Evolutionary conservation across 2,797 vertebrate species (phyloP).

Genomic region (Lepidocolaptes lacrymiger): DNA sequence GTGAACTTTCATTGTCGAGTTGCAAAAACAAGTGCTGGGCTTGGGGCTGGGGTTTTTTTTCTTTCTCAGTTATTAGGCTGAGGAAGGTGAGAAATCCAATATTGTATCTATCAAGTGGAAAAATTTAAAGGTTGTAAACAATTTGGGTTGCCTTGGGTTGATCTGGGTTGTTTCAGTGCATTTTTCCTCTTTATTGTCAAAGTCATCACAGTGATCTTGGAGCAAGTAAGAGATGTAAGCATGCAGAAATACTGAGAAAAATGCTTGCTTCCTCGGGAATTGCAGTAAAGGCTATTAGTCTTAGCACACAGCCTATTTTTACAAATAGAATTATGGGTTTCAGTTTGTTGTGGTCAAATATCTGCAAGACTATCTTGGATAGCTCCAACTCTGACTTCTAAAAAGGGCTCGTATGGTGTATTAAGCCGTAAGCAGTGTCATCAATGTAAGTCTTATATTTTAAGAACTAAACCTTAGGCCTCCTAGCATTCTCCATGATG

Average conservation of each 20-base stretch:
- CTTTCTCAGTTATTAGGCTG: not conserved
- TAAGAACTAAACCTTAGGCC: constrained; percentile 14
- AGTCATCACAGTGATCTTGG: not conserved
- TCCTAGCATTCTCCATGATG: not conserved
- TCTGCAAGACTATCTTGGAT: not conserved
- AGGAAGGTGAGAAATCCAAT: not conserved
- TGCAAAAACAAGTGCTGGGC: not conserved
- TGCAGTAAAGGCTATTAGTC: not conserved
- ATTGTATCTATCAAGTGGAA: not conserved
- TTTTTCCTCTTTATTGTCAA: not conserved
- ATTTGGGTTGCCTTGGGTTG: not conserved
- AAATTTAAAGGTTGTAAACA: not conserved
- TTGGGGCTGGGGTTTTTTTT: not conserved
- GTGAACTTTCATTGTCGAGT: not conserved
- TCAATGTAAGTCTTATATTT: constrained; percentile 35
- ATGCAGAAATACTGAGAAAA: not conserved
- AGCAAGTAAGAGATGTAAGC: not conserved
- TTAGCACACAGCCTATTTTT: constrained; percentile 32
- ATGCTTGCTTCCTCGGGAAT: not conserved
- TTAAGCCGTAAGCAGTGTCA: not conserved
- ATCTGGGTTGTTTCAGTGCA: not conserved
- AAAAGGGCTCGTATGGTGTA: not conserved
- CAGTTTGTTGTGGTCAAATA: constrained; percentile 41
- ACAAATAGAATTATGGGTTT: constrained; percentile 3
- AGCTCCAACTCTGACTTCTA: constrained; percentile 3